Percentiles rank a stretch among this genome's conserved stretches.
phyloP scores from a whole-genome alignment of 92 coral and sea anemone genomes.

The Phenganax subtilis region DNA sequence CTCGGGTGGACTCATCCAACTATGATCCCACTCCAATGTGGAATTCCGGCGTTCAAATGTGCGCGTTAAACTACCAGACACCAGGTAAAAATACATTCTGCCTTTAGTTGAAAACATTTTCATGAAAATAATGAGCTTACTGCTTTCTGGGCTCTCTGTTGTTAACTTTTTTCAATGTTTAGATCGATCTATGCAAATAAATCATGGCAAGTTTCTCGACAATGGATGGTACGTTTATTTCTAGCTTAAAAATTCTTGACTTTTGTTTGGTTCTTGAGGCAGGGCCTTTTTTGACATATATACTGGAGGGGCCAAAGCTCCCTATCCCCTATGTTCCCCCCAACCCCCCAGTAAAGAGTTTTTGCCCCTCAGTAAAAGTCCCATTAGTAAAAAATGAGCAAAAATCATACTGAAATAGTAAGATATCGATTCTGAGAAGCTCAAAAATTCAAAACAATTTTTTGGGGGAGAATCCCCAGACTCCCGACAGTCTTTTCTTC shows the following conservation, averaged over 20 bases:
- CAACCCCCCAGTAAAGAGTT: too few relatives aligned
- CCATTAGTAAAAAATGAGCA: too few relatives aligned
- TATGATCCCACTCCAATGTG: slow-evolving; percentile 93
- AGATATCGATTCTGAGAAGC: too few relatives aligned
- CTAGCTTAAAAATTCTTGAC: neutral
- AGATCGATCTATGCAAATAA: slow-evolving; percentile 96
- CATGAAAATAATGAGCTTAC: neutral
- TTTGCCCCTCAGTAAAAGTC: too few relatives aligned
- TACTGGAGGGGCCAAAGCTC: too few relatives aligned
- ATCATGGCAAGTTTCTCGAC: slow-evolving; percentile 94
- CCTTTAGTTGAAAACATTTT: neutral
- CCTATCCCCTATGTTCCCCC: too few relatives aligned
- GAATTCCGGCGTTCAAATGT: slow-evolving; percentile 87
- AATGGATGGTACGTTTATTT: slow-evolving; percentile 70
- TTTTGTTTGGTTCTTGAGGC: neutral
- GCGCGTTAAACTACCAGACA: slow-evolving; percentile 92
- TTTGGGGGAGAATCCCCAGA: too few relatives aligned
- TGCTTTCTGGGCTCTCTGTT: slow-evolving; percentile 2
- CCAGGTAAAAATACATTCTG: slow-evolving; percentile 58
- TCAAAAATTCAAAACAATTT: too few relatives aligned
- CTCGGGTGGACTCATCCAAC: slow-evolving; percentile 94
- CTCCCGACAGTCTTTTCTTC: too few relatives aligned
- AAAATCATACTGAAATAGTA: too few relatives aligned
- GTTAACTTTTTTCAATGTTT: neutral
- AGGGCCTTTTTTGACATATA: too few relatives aligned